Conservation (phyloP, 2,797 vertebrate species). For the Synaphobranchus kaupii region DNA sequence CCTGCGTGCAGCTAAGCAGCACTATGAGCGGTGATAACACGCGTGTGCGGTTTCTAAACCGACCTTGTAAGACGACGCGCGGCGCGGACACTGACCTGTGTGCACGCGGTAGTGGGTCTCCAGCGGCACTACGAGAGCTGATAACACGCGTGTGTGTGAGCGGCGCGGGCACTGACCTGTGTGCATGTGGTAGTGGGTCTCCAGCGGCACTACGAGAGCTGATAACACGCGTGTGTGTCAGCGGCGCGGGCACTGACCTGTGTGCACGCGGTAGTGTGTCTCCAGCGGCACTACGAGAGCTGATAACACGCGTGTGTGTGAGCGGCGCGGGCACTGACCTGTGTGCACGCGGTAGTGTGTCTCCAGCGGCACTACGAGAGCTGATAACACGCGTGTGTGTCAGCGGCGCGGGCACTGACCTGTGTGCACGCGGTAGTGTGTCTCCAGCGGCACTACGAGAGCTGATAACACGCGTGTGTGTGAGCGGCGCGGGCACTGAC, state of each 20-base stretch:
- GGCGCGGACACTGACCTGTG: not conserved
- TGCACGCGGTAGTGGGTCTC: not conserved
- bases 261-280: constrained; percentile 71
- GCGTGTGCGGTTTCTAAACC: constrained; percentile 26
- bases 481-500: no score
- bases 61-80: no score
- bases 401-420: constrained; percentile 66
- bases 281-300: no score
- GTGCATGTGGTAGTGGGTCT: constrained; percentile 66
- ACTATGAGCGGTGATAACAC: not conserved
- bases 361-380: no score
- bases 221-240: constrained; percentile 36
- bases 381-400: no score
- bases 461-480: no score
- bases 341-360: no score
- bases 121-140: no score
- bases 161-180: constrained; percentile 70
- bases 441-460: no score
- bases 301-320: constrained; percentile 35
- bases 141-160: constrained; percentile 34
- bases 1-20: not conserved
- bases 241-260: constrained; percentile 65
- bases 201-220: no score
- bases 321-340: constrained; percentile 58
- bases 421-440: no score